Base-by-base conservation (phyloP, 2,797 vertebrate genomes). In the Xiphophorus birchmanni region DNA sequence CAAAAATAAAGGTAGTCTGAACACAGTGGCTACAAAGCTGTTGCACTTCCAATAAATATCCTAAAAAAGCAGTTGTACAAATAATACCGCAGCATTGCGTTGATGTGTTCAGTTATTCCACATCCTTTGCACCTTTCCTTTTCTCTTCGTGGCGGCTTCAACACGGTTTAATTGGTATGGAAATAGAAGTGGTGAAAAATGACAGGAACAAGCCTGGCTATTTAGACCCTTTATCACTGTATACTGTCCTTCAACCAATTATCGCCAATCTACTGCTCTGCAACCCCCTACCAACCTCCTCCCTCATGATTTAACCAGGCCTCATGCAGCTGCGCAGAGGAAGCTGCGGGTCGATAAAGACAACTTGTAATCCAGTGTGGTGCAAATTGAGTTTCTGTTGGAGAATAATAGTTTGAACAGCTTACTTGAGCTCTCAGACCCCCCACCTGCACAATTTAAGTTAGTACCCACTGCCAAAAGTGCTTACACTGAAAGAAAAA, bases 141-240 rank as follows among this genome's bases (percentile, higher is more conserved):
- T 93, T 90, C 85, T 90, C 91, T 89, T 93, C 83, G 85, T 35
- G 73, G 77, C 82, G 77, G 90, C 88, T 91, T 89, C 89, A 91
- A 91, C 91, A 92, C 83, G 93, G 86, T 94, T 94, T 95, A 95
- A 95, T 94, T 94, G 93, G 90, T 86, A 92, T 93, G 89, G 92
- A 94, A 93, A 94, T 92, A 89, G 89, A 92, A 91, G 92, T 87
- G 88, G 90, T 92, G 84, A 90, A 92, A 93, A 88, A 93, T 93
- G 94, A 90, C 92, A 93, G 89, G 91, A 90, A 85, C 86, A 80
- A 75, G 77, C 82, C 73, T 29, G 32, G 81, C 86, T 90, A 89
- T 89, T 94, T 91, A 94, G 89, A 91, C 89, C 88, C 82, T 91
- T 93, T 93, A 94, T 93, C 91, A 91, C 90, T 90, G 91, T 92